Conservation (phyloP, 2,113 vertebrate species). For the Oreochromis tanganicae region DNA sequence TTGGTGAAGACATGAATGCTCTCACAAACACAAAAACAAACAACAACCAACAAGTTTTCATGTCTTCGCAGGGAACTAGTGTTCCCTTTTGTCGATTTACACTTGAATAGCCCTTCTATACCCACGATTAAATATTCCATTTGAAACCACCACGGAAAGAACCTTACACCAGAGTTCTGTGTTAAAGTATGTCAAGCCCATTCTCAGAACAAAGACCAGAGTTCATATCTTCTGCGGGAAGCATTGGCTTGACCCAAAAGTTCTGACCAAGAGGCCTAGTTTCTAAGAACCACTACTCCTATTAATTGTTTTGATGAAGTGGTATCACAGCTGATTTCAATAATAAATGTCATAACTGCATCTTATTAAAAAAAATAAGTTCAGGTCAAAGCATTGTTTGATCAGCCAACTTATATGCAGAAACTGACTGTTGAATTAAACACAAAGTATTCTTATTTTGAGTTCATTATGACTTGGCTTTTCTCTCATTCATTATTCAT, state of each 20-base stretch:
- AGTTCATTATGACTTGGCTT: not conserved
- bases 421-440: not conserved
- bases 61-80: not conserved
- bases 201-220: not conserved
- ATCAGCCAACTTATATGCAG: not conserved
- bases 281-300: not conserved
- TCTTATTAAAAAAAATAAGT: not conserved
- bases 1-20: not conserved
- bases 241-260: not conserved
- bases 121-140: not conserved
- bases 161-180: not conserved
- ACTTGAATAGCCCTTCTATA: not conserved
- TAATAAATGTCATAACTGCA: not conserved
- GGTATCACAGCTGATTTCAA: not conserved
- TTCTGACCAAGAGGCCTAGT: not conserved
- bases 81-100: not conserved
- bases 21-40: not conserved
- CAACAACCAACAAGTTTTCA: not conserved
- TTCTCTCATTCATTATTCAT: conserved; percentile 17
- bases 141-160: not conserved
- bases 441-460: not conserved
- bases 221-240: not conserved
- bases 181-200: not conserved
- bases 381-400: not conserved
- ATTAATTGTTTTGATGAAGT: not conserved